These are phyloP conservation scores for Coluber constrictor DNA, from an alignment of 2,797 vertebrate species.

Conservation along the genomic window DNA sequence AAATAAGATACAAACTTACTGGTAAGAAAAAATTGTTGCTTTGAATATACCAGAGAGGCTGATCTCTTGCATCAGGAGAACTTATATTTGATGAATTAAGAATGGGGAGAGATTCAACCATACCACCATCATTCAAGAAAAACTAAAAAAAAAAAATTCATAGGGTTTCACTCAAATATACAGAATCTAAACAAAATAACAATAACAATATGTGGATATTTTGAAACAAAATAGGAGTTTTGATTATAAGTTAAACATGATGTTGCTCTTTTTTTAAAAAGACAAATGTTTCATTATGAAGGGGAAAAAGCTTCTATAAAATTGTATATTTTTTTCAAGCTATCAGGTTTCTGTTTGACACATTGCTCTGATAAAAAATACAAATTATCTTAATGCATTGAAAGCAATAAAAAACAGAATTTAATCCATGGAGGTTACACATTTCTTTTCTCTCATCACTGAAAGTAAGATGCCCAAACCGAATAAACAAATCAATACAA, in stretches of 20 bases:
- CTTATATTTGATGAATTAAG: conserved; percentile 86
- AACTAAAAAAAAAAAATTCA: conserved; percentile 73
- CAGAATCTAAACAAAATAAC: background rate
- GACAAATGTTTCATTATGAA: background rate
- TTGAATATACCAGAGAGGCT: conserved; percentile 71
- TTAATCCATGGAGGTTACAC: background rate
- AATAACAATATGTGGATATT: background rate
- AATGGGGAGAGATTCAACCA: conserved; percentile 64
- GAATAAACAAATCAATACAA: background rate
- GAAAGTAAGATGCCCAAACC: background rate
- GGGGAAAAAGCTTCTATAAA: conserved; percentile 2
- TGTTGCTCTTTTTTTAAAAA: conserved; percentile 7
- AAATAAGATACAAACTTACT: conserved; percentile 75
- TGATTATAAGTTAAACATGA: background rate
- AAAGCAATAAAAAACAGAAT: conserved; percentile 3
- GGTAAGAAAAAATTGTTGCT: conserved; percentile 93
- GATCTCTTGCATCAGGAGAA: conserved; percentile 69
- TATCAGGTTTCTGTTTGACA: background rate
- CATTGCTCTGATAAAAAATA: background rate
- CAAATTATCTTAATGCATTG: background rate
- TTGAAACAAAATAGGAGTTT: background rate
- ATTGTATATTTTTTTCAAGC: background rate
- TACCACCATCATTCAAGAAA: conserved; percentile 84
- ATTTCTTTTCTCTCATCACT: background rate
- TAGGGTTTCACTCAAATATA: background rate